Percentiles rank a stretch among this genome's conserved stretches.
These are phyloP conservation scores for Lagria hirta DNA, from an alignment of 2,888 invertebrate genomes.

Conservation along the genomic window DNA sequence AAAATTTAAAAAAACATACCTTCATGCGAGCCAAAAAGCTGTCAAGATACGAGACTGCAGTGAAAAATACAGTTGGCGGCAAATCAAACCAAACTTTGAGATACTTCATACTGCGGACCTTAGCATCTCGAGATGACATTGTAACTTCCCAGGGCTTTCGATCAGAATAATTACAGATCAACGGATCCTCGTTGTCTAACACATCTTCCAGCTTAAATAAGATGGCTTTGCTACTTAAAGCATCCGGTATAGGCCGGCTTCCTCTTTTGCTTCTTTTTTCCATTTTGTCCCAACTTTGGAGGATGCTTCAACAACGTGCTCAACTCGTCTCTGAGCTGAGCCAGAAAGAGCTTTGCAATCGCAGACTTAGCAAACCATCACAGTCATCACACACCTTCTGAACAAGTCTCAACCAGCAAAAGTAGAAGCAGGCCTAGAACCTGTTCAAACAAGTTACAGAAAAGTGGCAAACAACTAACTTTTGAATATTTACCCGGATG, in stretches of 20 bases:
- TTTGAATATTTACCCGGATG: constrained; percentile 37
- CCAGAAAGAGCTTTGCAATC: background rate
- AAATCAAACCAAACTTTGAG: constrained; percentile 84
- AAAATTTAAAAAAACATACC: constrained; percentile 49
- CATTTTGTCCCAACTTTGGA: no score
- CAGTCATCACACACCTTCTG: constrained; percentile 11
- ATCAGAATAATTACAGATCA: constrained; percentile 28
- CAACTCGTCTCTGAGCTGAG: background rate
- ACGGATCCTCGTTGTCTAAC: constrained; percentile 40
- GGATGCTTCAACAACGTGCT: no score
- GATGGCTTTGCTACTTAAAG: constrained; percentile 44
- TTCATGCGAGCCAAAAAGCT: constrained; percentile 79
- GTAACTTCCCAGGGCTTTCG: constrained; percentile 66
- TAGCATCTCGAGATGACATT: constrained; percentile 74
- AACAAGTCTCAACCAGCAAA: constrained; percentile 34
- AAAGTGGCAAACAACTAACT: constrained; percentile 17
- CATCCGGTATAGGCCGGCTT: constrained; percentile 52
- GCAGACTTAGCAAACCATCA: background rate
- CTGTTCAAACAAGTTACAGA: constrained; percentile 30
- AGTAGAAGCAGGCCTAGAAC: constrained; percentile 45
- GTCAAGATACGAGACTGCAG: constrained; percentile 74
- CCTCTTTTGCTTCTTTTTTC: constrained; percentile 48
- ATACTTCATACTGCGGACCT: constrained; percentile 78
- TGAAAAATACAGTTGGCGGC: constrained; percentile 75
- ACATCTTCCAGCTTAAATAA: constrained; percentile 47